A percentile compares a stretch with the other conserved stretches of the same genome.
Evolutionary conservation across 2,888 invertebrate species (phyloP).

Genomic region (Macroteleia sp.): DNA sequence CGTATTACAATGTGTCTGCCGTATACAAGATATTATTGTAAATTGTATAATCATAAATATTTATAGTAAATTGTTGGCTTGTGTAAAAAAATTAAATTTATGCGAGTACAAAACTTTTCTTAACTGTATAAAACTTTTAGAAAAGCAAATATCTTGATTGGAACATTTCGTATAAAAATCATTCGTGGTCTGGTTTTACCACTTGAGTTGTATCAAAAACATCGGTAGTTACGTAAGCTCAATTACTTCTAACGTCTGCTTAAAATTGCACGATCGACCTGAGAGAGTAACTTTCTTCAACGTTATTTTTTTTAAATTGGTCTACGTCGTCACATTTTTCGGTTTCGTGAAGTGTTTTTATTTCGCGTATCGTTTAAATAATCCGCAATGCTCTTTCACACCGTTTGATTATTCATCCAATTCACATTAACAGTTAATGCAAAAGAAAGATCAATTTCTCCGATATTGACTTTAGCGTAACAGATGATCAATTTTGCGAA

Average conservation of each 20-base stretch:
- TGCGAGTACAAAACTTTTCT: neutral
- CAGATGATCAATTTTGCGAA: conserved; percentile 5
- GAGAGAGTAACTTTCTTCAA: conserved; percentile 38
- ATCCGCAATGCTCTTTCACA: conserved; percentile 3
- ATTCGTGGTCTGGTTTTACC: conserved; percentile 30
- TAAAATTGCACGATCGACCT: conserved; percentile 57
- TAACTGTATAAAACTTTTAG: neutral
- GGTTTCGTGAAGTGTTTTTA: conserved; percentile 21
- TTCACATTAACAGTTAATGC: conserved; percentile 12
- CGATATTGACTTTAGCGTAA: conserved; percentile 6
- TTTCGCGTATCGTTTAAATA: conserved; percentile 35
- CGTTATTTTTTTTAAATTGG: conserved; percentile 21
- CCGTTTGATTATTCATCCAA: conserved; percentile 3
- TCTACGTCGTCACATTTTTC: conserved; percentile 1
- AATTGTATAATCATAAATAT: neutral
- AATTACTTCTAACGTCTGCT: conserved; percentile 41
- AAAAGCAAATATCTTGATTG: neutral
- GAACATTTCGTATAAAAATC: neutral
- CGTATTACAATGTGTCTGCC: conserved; percentile 24
- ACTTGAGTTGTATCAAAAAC: conserved; percentile 9
- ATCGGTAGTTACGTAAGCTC: conserved; percentile 17
- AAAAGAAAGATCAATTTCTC: conserved; percentile 10
- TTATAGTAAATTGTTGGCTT: no score
- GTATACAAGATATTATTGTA: neutral
- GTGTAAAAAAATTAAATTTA: no score